These are phyloP conservation scores for Oreohelix idahoensis DNA, from an alignment of 1,140 invertebrate genomes.

Conservation along the genomic window DNA sequence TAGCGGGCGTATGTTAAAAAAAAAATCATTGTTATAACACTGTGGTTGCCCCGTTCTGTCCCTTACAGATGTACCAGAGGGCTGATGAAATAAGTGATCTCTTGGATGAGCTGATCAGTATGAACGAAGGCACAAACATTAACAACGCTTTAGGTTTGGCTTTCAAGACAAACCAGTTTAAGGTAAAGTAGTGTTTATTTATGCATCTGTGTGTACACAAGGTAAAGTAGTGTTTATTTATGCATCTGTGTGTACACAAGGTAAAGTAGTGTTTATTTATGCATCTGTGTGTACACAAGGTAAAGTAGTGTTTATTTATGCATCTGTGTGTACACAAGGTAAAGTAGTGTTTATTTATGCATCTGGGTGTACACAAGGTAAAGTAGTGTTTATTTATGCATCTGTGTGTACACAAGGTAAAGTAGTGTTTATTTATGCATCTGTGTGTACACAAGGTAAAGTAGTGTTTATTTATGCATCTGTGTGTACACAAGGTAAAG, in stretches of 20 bases:
- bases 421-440: too few relatives aligned
- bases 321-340: conserved; percentile 1
- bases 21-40: too few relatives aligned
- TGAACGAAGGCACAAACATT: conserved; percentile 76
- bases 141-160: conserved; percentile 76
- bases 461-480: too few relatives aligned
- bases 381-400: too few relatives aligned
- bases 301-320: conserved; percentile 41
- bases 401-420: too few relatives aligned
- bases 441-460: too few relatives aligned
- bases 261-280: conserved; percentile 50
- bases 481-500: too few relatives aligned
- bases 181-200: conserved; percentile 55
- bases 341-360: too few relatives aligned
- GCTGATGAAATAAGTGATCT: conserved; percentile 76
- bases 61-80: conserved; percentile 72
- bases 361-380: too few relatives aligned
- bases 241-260: conserved; percentile 48
- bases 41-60: too few relatives aligned
- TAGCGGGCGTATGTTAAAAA: too few relatives aligned
- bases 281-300: conserved; percentile 55
- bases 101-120: conserved; percentile 75
- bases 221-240: conserved; percentile 51
- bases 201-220: conserved; percentile 47
- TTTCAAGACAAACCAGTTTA: conserved; percentile 72